Evolutionary conservation across 2,888 invertebrate genomes (phyloP).

Genomic region (Fragum sueziense): DNA sequence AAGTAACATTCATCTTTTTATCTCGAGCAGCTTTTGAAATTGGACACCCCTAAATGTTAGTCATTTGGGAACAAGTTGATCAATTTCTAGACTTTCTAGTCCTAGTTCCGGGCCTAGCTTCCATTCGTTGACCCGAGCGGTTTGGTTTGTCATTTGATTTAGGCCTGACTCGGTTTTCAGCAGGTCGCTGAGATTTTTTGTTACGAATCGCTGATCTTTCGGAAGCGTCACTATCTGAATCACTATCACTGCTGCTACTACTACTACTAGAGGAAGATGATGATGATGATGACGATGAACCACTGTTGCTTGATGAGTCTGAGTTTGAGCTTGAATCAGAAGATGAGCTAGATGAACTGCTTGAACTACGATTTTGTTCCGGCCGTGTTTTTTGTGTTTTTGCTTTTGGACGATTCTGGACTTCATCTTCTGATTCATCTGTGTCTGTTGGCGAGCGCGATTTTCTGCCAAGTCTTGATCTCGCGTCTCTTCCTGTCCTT

Average conservation of each 20-base stretch:
- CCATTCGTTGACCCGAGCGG: background rate
- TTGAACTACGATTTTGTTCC: conserved; percentile 19
- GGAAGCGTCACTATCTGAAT: conserved; percentile 53
- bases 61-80: no score
- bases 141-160: background rate
- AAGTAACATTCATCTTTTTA: no score
- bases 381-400: conserved; percentile 1
- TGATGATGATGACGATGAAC: conserved; percentile 31
- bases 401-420: conserved; percentile 11
- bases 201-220: conserved; percentile 52
- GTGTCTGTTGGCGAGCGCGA: conserved; percentile 55
- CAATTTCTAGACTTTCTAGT: background rate
- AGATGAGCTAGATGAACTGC: conserved; percentile 38
- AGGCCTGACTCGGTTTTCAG: background rate
- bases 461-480: conserved; percentile 52
- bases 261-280: conserved; percentile 34
- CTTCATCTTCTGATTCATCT: conserved; percentile 33
- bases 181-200: conserved; percentile 46
- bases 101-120: background rate
- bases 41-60: no score
- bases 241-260: conserved; percentile 26
- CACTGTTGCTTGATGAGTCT: conserved; percentile 27
- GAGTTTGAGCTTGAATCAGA: conserved; percentile 42
- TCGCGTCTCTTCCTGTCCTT: conserved; percentile 40
- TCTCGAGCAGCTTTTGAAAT: no score